These are phyloP conservation scores for Caenorhabditis sp. DNA, from an alignment of 2,888 invertebrate genomes.

Conservation along the genomic window DNA sequence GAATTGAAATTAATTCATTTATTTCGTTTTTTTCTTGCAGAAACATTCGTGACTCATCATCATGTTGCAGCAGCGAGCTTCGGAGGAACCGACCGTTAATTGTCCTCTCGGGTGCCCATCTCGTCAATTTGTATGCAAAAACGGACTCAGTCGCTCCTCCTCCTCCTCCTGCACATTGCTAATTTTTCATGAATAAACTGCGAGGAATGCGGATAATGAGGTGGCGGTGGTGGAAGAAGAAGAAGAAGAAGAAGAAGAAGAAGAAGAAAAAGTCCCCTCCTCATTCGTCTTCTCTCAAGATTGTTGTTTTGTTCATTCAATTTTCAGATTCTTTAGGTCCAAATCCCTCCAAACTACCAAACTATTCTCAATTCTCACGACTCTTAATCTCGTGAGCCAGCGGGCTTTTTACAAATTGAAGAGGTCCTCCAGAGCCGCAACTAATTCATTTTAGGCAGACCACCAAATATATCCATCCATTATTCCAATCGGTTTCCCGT, in stretches of 20 bases:
- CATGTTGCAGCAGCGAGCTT: too few species aligned
- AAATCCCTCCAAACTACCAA: conserved; percentile 1
- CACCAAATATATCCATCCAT: conserved; percentile 35
- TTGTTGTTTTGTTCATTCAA: too few species aligned
- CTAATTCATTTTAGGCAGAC: conserved; percentile 31
- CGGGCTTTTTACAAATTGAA: conserved; percentile 25
- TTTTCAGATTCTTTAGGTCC: too few species aligned
- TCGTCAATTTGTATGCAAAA: conserved; percentile 55
- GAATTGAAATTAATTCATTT: too few species aligned
- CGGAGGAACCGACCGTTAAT: too few species aligned
- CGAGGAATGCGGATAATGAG: conserved; percentile 44
- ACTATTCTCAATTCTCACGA: conserved; percentile 39
- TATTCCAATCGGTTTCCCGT: conserved; percentile 27
- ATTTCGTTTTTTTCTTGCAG: too few species aligned
- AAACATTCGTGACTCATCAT: too few species aligned
- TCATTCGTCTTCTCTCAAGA: conserved; percentile 2
- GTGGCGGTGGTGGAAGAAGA: too few species aligned
- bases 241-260: too few species aligned
- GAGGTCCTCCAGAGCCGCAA: neutral
- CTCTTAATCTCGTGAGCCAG: conserved; percentile 38
- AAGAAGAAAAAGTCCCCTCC: neutral
- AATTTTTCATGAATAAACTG: conserved; percentile 54
- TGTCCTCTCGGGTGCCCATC: too few species aligned
- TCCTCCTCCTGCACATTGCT: too few species aligned
- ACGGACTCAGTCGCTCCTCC: too few species aligned